Conservation (phyloP, 2,797 vertebrate species). For the Enteromius viviparus region DNA sequence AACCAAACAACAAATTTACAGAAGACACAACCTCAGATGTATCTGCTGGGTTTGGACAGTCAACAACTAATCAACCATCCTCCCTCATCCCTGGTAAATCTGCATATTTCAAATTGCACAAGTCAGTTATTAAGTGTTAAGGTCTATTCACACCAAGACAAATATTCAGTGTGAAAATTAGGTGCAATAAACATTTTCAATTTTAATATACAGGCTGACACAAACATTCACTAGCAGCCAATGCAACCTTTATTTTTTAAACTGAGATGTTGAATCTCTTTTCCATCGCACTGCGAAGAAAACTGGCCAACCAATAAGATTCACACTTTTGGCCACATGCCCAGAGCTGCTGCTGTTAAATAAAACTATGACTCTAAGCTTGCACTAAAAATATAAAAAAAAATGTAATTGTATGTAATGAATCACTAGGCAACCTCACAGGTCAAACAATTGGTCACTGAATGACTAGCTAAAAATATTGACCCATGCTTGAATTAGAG, state of each 20-base stretch:
- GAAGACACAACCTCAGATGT: neutral
- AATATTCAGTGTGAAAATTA: neutral
- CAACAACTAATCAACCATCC: neutral
- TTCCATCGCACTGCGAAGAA: neutral
- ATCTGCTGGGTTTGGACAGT: neutral
- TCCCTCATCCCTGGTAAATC: neutral
- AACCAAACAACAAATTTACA: neutral
- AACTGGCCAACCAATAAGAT: constrained; percentile 1
- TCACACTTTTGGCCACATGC: neutral
- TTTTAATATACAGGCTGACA: neutral
- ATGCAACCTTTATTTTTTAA: neutral
- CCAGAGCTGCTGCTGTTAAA: neutral
- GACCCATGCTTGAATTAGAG: no score
- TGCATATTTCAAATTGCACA: neutral
- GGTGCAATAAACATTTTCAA: neutral
- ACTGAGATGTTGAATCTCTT: neutral
- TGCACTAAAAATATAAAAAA: no score
- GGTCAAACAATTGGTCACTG: no score
- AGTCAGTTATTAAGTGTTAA: neutral
- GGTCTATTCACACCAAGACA: neutral
- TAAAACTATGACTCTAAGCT: no score
- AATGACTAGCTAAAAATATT: no score
- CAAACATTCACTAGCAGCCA: neutral
- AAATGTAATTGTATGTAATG: no score
- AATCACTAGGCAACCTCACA: no score